Conservation (phyloP, 2,113 vertebrate genomes). For the Dolichotis patagonum region DNA sequence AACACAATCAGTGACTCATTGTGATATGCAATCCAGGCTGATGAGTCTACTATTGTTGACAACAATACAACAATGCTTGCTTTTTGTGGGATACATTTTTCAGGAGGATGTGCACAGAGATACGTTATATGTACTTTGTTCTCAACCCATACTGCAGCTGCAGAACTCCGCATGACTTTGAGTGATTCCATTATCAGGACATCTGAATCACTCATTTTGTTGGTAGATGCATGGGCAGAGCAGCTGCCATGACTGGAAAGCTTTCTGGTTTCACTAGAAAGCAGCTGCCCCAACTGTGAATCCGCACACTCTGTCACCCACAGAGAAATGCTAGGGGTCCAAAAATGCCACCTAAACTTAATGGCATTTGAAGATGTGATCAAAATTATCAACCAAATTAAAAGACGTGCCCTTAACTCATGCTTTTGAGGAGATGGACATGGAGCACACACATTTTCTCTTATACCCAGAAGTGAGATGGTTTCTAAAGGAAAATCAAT, state of each 20-base stretch:
- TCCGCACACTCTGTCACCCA: neutral
- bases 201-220: neutral
- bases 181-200: neutral
- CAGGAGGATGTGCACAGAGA: neutral
- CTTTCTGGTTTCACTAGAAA: neutral
- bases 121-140: neutral
- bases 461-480: neutral
- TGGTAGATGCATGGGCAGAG: neutral
- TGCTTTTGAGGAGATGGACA: neutral
- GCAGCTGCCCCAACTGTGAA: neutral
- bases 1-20: neutral
- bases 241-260: neutral
- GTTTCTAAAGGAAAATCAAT: neutral
- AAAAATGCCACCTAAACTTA: neutral
- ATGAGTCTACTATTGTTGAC: neutral
- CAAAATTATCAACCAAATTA: neutral
- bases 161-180: neutral
- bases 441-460: neutral
- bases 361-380: neutral
- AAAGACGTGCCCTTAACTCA: neutral
- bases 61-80: neutral
- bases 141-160: neutral
- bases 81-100: neutral
- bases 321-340: neutral
- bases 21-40: neutral